These are phyloP conservation scores for Ichneumoninae sp. DNA, from an alignment of 2,888 invertebrate genomes.

Conservation along the genomic window DNA sequence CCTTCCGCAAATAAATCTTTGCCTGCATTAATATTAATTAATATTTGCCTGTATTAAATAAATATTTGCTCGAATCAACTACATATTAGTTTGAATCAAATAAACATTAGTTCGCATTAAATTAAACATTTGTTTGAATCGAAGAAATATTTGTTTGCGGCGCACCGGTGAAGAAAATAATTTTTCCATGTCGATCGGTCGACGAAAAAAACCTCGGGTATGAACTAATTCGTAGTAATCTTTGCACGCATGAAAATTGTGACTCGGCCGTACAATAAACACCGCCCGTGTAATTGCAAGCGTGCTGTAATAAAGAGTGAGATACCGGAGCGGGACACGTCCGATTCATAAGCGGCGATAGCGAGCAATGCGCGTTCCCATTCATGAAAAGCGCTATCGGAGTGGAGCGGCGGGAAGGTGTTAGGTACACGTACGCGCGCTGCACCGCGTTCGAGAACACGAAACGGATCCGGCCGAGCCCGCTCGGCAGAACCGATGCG, in stretches of 20 bases:
- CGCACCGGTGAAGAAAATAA: background rate
- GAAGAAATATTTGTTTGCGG: background rate
- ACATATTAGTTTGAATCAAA: too few relatives aligned
- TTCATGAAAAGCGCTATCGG: constrained; percentile 60
- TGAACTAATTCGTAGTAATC: background rate
- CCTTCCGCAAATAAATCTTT: background rate
- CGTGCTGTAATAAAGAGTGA: constrained; percentile 18
- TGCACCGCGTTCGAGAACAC: background rate
- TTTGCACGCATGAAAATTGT: background rate
- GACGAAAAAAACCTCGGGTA: background rate
- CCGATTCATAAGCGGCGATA: constrained; percentile 45
- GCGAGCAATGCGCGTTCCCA: constrained; percentile 54
- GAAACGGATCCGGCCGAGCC: constrained; percentile 12
- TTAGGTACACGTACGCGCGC: background rate
- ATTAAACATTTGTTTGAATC: background rate
- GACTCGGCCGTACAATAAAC: background rate
- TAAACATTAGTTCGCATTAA: too few relatives aligned
- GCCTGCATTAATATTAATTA: too few relatives aligned
- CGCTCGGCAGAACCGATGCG: background rate
- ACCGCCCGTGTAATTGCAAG: constrained; percentile 1
- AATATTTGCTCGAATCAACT: background rate
- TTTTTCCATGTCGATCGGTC: background rate
- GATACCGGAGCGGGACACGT: background rate
- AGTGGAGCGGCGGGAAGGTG: constrained; percentile 25
- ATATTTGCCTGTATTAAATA: background rate